Evolutionary conservation across 2,113 vertebrate genomes (phyloP).

Genomic region (Riparia riparia): DNA sequence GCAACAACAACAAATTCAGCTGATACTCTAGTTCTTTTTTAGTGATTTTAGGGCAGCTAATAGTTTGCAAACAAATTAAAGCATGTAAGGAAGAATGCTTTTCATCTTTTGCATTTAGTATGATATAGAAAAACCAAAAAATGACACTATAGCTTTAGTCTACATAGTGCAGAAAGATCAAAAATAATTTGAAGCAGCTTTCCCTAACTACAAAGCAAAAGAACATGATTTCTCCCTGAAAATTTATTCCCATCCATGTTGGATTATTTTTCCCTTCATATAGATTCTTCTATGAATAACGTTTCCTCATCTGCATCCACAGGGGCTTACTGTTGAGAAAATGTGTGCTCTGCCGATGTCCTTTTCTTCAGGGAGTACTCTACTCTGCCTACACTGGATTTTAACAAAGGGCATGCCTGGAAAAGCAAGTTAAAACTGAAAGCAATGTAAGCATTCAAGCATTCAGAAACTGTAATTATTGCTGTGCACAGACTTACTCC

Average conservation of each 20-base stretch:
- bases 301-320: background rate
- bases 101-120: background rate
- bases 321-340: background rate
- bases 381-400: background rate
- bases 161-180: background rate
- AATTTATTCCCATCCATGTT: background rate
- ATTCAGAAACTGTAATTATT: background rate
- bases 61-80: background rate
- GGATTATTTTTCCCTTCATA: background rate
- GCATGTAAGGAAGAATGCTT: background rate
- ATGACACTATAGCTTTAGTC: background rate
- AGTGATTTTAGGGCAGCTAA: background rate
- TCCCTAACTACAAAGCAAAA: background rate
- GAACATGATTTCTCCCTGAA: background rate
- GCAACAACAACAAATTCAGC: background rate
- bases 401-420: background rate
- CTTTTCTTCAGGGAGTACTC: background rate
- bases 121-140: background rate
- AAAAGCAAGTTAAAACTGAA: conserved; percentile 1
- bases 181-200: background rate
- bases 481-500: background rate
- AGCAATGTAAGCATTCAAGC: background rate
- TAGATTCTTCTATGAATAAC: background rate
- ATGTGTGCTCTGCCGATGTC: background rate
- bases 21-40: background rate